Base-by-base conservation (phyloP, 2,797 vertebrate genomes). In the Enteromius mattozi region DNA sequence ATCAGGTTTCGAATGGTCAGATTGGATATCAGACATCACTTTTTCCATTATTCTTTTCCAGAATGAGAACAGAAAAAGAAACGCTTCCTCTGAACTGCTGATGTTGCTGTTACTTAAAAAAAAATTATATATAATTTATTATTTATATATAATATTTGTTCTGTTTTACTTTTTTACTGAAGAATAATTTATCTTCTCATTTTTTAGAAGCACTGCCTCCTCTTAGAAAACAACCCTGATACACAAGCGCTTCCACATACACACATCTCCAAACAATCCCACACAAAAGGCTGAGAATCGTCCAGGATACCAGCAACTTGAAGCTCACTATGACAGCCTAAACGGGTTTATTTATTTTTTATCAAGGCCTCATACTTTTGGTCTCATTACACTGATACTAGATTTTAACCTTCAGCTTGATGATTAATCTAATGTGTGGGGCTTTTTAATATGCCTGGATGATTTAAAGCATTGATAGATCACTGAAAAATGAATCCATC, bases 401-500 rank as follows among this genome's bases (percentile, higher is more conserved):
- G 63, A 76, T 63, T 82, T 85, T 47, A 47, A 82, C 61, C 70
- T 71, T 63, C 27, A 68, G 13, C 8, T 27, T 74, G 45, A 79
- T 80, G 83, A 82, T 37, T 56, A 83, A 65, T 65, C 37, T 49
- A 42, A 68, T 30, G 76, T 47, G 63, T 61, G 21, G 2, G 45
- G 37, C 2, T 69, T 63, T 79, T 68, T 6, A 42, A 40, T 51
- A n/a, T 35, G 35, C 47, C n/a, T 76, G 24, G 9, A 49, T 14
- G 16, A 8, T 63, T 51, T 51, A 69, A 51, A 33, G 45, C 56
- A 30, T 27, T 81, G 16, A 84, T 59, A 65, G 24, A 80, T 84
- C 10, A 1, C 47, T 37, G 56, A 33, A 56, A 83, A 69, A 87
- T 82, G 63, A 88, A 85, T 65, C 80, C 17, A 47, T 86, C 80